Evolutionary conservation across 2,797 vertebrate species (phyloP), one percentile per base, ranked within the genome.

Genomic region (Okamejei kenojei): DNA sequence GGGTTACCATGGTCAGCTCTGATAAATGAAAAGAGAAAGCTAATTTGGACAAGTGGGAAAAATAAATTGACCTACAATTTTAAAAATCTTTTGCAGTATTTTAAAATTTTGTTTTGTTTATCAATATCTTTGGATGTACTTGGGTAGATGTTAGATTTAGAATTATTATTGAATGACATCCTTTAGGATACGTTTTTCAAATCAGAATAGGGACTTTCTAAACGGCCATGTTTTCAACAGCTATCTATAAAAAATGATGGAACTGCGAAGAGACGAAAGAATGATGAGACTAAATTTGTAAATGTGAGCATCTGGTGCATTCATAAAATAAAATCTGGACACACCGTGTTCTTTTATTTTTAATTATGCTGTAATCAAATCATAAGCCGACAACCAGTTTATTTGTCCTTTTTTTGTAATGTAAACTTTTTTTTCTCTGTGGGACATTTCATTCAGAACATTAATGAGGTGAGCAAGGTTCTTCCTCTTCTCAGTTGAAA

Each of bases 401-500:
- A 74, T 74, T 92, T 92, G 38, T 74, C 71, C 11, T 91, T 76
- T 74, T 74, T 74, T 54, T 92, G 68, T 92, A 74, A 92, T 92
- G 32, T 91, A 91, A 35, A 35, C 68, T 68, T 86, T 61, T 38
- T 74, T 91, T 6, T 74, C 68, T 21, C 23, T 92, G 35, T 73
- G 71, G 35, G 38, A 1, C 38, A 54, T 92, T 74, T 54, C 68
- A 74, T 38, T 54, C 35, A 76, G 94, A 95, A 96, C 95, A 97
- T 99, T 98, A 97, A 99, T 99, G 98, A 99, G 98, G 97, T 99
- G 98, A 99, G 97, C 96, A 95, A 96, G 96, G 96, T 94, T 94
- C 95, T 94, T 96, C 95, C 95, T 97, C 95, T 96, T 91, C 95
- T 95, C 96, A 95, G 96, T 96, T 94, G 94, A 96, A 95, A 96